Percentiles rank a stretch among this genome's conserved stretches.
Conservation (phyloP, 1,140 invertebrate species). For the Lamellibrachia luymesi region DNA sequence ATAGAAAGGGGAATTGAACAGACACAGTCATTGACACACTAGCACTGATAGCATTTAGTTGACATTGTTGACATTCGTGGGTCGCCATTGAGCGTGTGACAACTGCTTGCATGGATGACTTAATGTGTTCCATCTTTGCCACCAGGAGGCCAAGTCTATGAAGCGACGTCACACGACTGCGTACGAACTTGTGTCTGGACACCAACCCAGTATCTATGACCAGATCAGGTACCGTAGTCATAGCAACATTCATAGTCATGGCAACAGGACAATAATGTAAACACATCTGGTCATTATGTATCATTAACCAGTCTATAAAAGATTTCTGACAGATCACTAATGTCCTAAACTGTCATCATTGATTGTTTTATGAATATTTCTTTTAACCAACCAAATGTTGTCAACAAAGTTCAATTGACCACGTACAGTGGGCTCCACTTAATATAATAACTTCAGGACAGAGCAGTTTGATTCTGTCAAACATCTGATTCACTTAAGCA, state of each 20-base stretch:
- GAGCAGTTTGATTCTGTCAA: too few relatives aligned
- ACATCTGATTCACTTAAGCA: too few relatives aligned
- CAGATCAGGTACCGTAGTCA: constrained; percentile 31
- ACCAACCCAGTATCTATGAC: constrained; percentile 47
- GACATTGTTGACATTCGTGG: background rate
- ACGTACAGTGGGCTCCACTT: too few relatives aligned
- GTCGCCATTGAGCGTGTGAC: background rate
- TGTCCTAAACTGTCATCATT: background rate
- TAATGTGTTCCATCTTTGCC: constrained; percentile 5
- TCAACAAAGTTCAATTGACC: background rate
- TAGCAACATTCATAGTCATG: background rate
- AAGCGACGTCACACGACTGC: constrained; percentile 50
- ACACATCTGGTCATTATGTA: background rate
- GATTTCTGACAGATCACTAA: background rate
- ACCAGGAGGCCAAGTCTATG: constrained; percentile 49
- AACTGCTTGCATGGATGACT: background rate
- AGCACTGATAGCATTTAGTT: background rate
- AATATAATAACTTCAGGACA: too few relatives aligned
- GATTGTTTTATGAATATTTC: background rate
- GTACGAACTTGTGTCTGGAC: constrained; percentile 46
- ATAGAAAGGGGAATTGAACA: background rate
- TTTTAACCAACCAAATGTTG: background rate
- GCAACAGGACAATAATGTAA: background rate
- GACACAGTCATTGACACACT: background rate
- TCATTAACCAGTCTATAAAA: background rate